Percentiles rank a stretch among this genome's conserved stretches.
Conservation (phyloP, 2,797 vertebrate genomes). For the Melanogrammus aeglefinus region DNA sequence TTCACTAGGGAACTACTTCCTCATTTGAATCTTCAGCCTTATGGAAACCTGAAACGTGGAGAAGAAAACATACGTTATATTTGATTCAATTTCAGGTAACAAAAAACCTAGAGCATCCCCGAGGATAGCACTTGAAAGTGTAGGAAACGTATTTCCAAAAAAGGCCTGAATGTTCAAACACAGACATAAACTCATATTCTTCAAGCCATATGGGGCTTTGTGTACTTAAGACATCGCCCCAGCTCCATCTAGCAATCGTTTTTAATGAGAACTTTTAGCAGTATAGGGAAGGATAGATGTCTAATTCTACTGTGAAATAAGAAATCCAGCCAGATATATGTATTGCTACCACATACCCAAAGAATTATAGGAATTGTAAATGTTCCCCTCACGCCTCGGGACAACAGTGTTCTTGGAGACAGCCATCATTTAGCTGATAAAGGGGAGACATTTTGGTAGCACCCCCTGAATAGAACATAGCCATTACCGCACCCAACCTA, state of each 20-base stretch:
- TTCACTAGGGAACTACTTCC: too few relatives aligned
- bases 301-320: not conserved
- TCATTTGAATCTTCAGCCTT: not conserved
- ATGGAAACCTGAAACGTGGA: not conserved
- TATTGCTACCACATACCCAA: not conserved
- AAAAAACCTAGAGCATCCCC: not conserved
- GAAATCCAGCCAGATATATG: not conserved
- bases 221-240: not conserved
- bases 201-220: not conserved
- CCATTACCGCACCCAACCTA: not conserved
- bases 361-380: not conserved
- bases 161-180: not conserved
- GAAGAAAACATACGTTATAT: not conserved
- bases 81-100: too few relatives aligned
- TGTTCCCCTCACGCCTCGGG: not conserved
- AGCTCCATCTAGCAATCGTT: not conserved
- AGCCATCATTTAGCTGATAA: not conserved
- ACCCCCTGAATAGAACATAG: not conserved
- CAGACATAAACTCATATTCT: not conserved
- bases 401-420: not conserved
- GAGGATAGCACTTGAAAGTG: not conserved
- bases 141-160: not conserved
- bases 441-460: not conserved
- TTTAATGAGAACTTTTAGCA: not conserved
- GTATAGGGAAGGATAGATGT: not conserved